A percentile compares a stretch with the other conserved stretches of the same genome.
Evolutionary conservation across 2,888 invertebrate genomes (phyloP).

Genomic region (Cheilosia urbana): DNA sequence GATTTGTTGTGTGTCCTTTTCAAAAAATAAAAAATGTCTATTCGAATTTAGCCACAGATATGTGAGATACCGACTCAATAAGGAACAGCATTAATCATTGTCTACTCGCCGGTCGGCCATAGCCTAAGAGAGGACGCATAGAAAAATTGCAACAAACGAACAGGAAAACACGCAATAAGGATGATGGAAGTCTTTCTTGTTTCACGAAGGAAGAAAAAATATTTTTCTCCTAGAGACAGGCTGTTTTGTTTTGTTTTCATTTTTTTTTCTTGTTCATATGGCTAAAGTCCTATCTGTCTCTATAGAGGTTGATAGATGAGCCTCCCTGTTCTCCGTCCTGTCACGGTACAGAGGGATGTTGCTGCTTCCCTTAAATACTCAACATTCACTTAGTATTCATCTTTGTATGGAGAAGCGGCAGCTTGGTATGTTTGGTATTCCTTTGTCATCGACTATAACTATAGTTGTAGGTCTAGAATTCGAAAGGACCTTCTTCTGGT

Average conservation of each 20-base stretch:
- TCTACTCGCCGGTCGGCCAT: slow-evolving; percentile 19
- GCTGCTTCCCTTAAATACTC: slow-evolving; percentile 53
- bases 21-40: slow-evolving; percentile 2
- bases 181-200: slow-evolving; percentile 44
- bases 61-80: slow-evolving; percentile 11
- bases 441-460: slow-evolving; percentile 60
- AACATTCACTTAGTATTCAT: slow-evolving; percentile 45
- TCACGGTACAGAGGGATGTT: slow-evolving; percentile 4
- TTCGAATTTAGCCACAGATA: slow-evolving; percentile 50
- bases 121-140: slow-evolving; percentile 35
- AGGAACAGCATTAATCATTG: slow-evolving; percentile 61
- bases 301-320: slow-evolving; percentile 68
- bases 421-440: slow-evolving; percentile 71
- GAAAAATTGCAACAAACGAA: slow-evolving; percentile 58
- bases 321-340: slow-evolving; percentile 15
- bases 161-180: slow-evolving; percentile 8
- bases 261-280: slow-evolving; percentile 47
- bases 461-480: slow-evolving; percentile 63
- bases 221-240: slow-evolving; percentile 44
- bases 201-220: slow-evolving; percentile 18
- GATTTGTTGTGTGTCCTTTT: slow-evolving; percentile 40
- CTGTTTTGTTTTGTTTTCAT: slow-evolving; percentile 14
- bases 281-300: slow-evolving; percentile 63
- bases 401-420: slow-evolving; percentile 42
- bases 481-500: slow-evolving; percentile 38